Evolutionary conservation across 2,797 vertebrate species (phyloP).

Genomic region (Paratrypauchen microcephalus): DNA sequence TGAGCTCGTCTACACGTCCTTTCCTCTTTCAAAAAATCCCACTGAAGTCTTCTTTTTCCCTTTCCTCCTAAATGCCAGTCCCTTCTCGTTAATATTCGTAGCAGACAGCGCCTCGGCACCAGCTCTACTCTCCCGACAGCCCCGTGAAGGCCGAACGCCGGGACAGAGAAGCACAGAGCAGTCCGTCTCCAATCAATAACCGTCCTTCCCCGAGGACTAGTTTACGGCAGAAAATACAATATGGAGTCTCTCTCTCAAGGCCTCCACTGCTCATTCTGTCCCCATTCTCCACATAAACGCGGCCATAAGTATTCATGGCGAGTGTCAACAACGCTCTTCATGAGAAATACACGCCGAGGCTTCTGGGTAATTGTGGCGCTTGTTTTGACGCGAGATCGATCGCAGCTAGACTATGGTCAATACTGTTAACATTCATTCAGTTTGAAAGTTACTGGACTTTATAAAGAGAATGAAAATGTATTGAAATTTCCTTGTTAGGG

Average conservation of each 20-base stretch:
- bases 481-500: not conserved
- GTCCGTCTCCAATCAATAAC: slow-evolving; percentile 29
- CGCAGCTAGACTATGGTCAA: not conserved
- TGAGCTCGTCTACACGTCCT: not conserved
- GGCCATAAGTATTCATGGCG: slow-evolving; percentile 3
- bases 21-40: not conserved
- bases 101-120: not conserved
- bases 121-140: slow-evolving; percentile 14
- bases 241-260: slow-evolving; percentile 20
- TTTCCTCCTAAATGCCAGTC: not conserved
- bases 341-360: not conserved
- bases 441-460: not conserved
- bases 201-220: slow-evolving; percentile 21
- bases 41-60: not conserved
- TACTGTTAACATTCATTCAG: not conserved
- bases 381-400: not conserved
- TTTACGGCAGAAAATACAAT: slow-evolving; percentile 19
- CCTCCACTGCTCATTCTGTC: not conserved
- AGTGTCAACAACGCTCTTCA: slow-evolving; percentile 3
- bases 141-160: slow-evolving; percentile 35
- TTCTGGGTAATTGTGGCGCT: slow-evolving; percentile 2
- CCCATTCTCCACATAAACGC: not conserved
- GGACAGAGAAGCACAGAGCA: slow-evolving; percentile 22
- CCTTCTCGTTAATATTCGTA: slow-evolving; percentile 6
- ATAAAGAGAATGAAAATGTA: not conserved